Percentiles rank a stretch among this genome's conserved stretches.
Conservation (phyloP, 2,797 vertebrate genomes). For the Catamblyrhynchus diadema region DNA sequence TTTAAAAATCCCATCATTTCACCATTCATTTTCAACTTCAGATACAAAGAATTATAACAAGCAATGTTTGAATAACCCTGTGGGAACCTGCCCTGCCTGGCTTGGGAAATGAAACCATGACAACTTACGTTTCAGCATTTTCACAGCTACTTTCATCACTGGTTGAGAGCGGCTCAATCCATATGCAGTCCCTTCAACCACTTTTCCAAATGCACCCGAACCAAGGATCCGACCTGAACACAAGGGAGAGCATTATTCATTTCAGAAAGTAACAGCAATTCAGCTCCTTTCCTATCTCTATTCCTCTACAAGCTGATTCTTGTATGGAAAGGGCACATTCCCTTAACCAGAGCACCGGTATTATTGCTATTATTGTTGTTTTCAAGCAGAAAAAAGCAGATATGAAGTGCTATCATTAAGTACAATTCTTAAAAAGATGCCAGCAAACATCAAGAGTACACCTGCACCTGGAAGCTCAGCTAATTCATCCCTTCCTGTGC, state of each 20-base stretch:
- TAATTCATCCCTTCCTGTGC: background rate
- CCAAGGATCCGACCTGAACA: constrained; percentile 91
- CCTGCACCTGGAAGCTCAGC: background rate
- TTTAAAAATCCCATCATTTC: background rate
- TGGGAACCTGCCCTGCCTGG: background rate
- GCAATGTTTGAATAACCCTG: background rate
- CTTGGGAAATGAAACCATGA: background rate
- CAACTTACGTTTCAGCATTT: constrained; percentile 98
- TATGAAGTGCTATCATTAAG: constrained; percentile 15
- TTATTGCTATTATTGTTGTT: background rate
- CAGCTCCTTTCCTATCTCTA: background rate
- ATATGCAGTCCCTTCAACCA: constrained; percentile 95
- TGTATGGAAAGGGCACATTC: background rate
- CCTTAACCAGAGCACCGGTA: background rate
- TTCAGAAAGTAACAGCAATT: background rate
- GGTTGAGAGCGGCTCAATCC: constrained; percentile 95
- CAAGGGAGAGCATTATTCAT: background rate
- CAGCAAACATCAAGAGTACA: background rate
- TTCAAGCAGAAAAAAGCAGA: constrained; percentile 9
- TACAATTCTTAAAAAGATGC: background rate
- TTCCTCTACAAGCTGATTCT: background rate
- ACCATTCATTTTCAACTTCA: background rate
- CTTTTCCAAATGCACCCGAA: constrained; percentile 97
- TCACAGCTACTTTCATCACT: constrained; percentile 98
- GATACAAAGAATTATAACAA: background rate